Percentiles rank a stretch among this genome's conserved stretches.
Conservation (phyloP, 2,888 invertebrate genomes). For the Nomada hirtipes region DNA sequence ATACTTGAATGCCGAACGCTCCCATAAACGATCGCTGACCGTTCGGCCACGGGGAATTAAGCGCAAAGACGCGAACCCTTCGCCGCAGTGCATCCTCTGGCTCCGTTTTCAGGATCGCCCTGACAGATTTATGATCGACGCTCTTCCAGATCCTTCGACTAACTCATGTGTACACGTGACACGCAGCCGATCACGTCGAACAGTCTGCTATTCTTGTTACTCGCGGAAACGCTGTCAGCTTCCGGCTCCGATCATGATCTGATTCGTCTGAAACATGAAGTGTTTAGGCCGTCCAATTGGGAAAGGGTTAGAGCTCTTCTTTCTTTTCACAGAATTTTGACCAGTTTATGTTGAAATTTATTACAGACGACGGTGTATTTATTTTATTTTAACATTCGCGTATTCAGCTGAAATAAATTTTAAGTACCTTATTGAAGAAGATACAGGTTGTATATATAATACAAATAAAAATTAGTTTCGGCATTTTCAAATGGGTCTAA, state of each 20-base stretch:
- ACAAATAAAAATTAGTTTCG: no score
- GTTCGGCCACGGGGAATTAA: conserved; percentile 56
- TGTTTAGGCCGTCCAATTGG: no score
- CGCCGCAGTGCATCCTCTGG: background rate
- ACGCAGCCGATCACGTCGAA: background rate
- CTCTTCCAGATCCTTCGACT: conserved; percentile 26
- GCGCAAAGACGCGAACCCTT: conserved; percentile 46
- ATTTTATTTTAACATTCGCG: no score
- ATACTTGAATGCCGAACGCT: conserved; percentile 69
- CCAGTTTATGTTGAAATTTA: no score
- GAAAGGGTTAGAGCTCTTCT: no score
- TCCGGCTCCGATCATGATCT: background rate
- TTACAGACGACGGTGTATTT: no score
- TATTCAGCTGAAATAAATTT: no score
- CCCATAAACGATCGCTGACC: conserved; percentile 71
- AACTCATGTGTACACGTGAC: conserved; percentile 14
- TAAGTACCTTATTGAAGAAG: no score
- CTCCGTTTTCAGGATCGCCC: conserved; percentile 28
- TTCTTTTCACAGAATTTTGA: background rate
- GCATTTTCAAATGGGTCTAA: no score
- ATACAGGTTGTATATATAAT: no score
- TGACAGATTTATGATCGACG: conserved; percentile 52
- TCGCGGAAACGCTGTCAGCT: background rate
- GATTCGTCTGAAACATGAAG: no score
- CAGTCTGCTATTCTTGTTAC: conserved; percentile 3